Evolutionary conservation across 2,888 invertebrate genomes (phyloP).

Genomic region (Euzophera pinguis): DNA sequence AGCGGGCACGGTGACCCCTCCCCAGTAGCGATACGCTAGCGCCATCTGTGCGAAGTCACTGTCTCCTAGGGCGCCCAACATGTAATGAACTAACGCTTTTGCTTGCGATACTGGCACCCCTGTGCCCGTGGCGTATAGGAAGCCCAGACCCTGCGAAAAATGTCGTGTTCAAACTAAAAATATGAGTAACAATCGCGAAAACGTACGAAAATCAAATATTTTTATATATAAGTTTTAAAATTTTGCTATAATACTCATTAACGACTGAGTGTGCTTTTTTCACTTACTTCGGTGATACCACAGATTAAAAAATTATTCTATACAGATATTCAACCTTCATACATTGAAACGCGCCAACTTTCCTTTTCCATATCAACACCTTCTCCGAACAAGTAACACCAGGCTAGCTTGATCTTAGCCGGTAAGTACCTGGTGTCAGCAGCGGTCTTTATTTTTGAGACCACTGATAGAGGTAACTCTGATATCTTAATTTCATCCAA

Average conservation of each 20-base stretch:
- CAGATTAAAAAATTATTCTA: no score
- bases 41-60: constrained; percentile 98
- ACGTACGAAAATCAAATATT: no score
- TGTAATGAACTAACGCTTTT: constrained; percentile 93
- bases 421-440: constrained; percentile 89
- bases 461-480: no score
- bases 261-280: no score
- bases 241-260: no score
- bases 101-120: constrained; percentile 93
- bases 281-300: no score
- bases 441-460: constrained; percentile 87
- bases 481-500: no score
- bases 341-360: no score
- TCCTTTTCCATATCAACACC: constrained; percentile 88
- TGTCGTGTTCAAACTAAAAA: no score
- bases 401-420: constrained; percentile 91
- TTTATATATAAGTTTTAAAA: no score
- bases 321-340: no score
- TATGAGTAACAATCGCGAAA: no score
- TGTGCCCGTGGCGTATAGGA: constrained; percentile 92
- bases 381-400: constrained; percentile 92
- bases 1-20: constrained; percentile 92
- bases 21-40: constrained; percentile 95
- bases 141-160: constrained; percentile 86
- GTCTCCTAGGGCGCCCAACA: constrained; percentile 93